phyloP scores from a whole-genome alignment of 2,888 invertebrate genomes.

The Dilophus febrilis region DNA sequence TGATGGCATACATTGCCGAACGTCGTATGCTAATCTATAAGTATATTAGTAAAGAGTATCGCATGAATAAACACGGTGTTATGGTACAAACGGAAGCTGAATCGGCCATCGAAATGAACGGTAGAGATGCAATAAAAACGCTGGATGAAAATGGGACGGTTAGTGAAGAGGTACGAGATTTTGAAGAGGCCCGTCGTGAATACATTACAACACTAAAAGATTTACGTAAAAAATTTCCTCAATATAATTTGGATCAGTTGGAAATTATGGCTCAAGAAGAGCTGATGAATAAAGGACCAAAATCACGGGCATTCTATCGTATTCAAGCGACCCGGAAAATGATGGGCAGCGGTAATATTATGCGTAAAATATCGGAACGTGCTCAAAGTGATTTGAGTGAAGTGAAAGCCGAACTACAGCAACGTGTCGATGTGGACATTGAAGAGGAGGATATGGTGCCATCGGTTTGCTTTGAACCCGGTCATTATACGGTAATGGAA shows the following conservation, averaged over 20 bases:
- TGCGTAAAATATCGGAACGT: slow-evolving; percentile 71
- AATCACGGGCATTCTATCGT: slow-evolving; percentile 88
- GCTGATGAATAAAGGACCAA: slow-evolving; percentile 79
- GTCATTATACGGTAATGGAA: slow-evolving; percentile 97
- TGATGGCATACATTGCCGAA: slow-evolving; percentile 94
- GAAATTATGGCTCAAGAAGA: slow-evolving; percentile 89
- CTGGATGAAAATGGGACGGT: slow-evolving; percentile 33
- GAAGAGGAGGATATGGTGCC: slow-evolving; percentile 47
- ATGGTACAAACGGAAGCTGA: slow-evolving; percentile 77
- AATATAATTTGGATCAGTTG: slow-evolving; percentile 74
- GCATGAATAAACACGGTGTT: slow-evolving; percentile 77
- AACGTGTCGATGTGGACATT: slow-evolving; percentile 44
- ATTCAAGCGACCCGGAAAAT: slow-evolving; percentile 93
- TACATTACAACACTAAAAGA: slow-evolving; percentile 84
- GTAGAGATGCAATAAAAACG: slow-evolving; percentile 36
- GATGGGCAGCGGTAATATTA: slow-evolving; percentile 84
- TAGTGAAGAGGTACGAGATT: slow-evolving; percentile 55
- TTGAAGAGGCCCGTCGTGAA: slow-evolving; percentile 83
- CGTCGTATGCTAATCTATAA: slow-evolving; percentile 69
- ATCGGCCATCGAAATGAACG: slow-evolving; percentile 49
- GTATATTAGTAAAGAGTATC: slow-evolving; percentile 73
- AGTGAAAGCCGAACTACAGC: slow-evolving; percentile 61
- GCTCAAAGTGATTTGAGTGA: slow-evolving; percentile 70
- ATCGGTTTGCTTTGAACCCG: slow-evolving; percentile 82
- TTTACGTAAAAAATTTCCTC: slow-evolving; percentile 77